Percentiles rank a stretch among this genome's conserved stretches.
phyloP scores from a whole-genome alignment of 92 coral and sea anemone species.

The Phenganax subtilis region DNA sequence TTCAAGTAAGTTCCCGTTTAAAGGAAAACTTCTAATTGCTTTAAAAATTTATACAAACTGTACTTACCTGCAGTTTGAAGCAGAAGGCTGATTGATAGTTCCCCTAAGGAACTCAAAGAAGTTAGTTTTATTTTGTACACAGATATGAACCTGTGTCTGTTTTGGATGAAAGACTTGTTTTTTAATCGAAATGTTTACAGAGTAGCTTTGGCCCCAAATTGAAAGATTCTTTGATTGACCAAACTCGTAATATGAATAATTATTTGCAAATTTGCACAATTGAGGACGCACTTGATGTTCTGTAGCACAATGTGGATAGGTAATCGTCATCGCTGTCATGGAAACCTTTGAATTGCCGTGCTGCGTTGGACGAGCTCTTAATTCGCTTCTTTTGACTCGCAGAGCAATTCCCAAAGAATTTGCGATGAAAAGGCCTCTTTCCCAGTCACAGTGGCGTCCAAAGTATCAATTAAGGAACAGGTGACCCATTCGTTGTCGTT shows the following conservation, averaged over 20 bases:
- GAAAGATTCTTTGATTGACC: neutral
- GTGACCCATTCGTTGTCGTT: neutral
- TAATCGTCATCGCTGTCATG: conserved; percentile 22
- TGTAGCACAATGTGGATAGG: neutral
- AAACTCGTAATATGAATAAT: conserved; percentile 4
- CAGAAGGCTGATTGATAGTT: no score
- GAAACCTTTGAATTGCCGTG: conserved; percentile 13
- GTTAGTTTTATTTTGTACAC: neutral
- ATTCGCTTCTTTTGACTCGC: neutral
- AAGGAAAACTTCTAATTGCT: no score
- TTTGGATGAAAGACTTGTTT: neutral
- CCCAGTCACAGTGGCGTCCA: neutral
- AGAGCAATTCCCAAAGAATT: neutral
- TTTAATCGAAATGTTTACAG: neutral
- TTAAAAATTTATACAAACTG: no score
- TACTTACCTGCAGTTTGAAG: no score
- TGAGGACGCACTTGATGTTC: conserved; percentile 2
- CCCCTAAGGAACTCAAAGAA: no score
- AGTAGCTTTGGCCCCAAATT: neutral
- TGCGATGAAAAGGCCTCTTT: neutral
- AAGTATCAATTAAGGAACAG: conserved; percentile 6
- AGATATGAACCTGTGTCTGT: neutral
- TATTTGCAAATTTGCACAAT: conserved; percentile 22
- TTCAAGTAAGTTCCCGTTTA: no score
- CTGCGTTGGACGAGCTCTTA: neutral